Evolutionary conservation across 1,140 invertebrate species (phyloP), one percentile per base, ranked within the genome.

Genomic region (Eulimnadia texana): DNA sequence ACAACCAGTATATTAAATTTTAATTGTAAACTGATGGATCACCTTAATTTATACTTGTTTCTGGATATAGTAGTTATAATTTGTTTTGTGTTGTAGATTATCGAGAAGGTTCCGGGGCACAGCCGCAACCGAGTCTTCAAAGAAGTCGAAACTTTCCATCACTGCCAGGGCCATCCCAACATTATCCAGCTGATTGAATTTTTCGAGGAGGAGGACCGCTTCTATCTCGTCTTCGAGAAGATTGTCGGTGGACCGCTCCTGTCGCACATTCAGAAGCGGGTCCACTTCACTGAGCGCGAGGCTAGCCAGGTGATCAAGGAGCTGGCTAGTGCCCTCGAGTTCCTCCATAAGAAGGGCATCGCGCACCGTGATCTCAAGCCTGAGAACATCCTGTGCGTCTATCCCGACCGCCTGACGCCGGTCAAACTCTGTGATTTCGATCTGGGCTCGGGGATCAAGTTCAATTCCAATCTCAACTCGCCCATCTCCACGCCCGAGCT

Each of bases 391-490:
- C 77, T 99, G 50, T 98, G 94, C 74, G 89, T 93, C 2, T 79
- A 87, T 72, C 80, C 81, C 25, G 87, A 93, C 70, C 82, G 86
- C 65, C 77, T 98, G 50, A 91, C 85, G 69, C 94, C 94, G 9
- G 86, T 98, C 56, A 96, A 97, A 75, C 86, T 99, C 64, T 98
- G 95, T 78, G 95, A 99, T 80, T 94, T 99, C 74, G 95, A 98
- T 77, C 80, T 99, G 61, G 94, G 93, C 52, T 95, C 90, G 60
- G 91, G 90, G 16, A 91, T 96, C 60, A 89, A 90, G 69, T 87
- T 93, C 71, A 90, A 87, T 68, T 84, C 84, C 64, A 75, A 86
- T 52, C 78, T 81, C 29, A 77, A 77, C 27, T 87, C 86, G 69
- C 88, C 90, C 33, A 78, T 93, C 63, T 88, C 88, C 16, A 95